Evolutionary conservation across 2,113 vertebrate genomes (phyloP).

Genomic region (Oceanodroma tethys): DNA sequence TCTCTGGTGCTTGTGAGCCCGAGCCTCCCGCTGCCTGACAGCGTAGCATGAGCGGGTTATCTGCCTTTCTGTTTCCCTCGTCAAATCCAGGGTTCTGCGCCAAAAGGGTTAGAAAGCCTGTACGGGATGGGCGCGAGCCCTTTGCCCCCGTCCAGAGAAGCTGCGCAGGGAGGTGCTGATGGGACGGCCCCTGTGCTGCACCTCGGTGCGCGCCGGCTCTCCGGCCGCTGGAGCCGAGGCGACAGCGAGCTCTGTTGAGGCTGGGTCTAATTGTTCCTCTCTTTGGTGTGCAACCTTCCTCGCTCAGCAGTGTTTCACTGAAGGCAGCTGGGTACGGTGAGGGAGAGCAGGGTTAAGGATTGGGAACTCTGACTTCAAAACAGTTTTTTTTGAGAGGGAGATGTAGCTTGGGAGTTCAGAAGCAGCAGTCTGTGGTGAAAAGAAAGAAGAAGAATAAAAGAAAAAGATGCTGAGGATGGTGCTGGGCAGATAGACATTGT

Average conservation of each 20-base stretch:
- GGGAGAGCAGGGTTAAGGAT: neutral
- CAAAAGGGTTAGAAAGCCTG: neutral
- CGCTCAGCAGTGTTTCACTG: neutral
- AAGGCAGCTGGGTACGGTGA: neutral
- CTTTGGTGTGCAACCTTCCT: neutral
- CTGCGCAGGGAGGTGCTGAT: neutral
- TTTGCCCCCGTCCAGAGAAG: neutral
- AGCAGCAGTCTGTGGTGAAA: neutral
- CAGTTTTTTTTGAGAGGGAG: neutral
- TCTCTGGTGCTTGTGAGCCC: neutral
- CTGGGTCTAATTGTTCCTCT: neutral
- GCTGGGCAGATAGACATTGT: neutral
- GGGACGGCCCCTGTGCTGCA: accelerated
- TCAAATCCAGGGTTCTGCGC: neutral
- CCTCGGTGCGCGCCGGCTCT: accelerated
- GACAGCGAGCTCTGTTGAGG: neutral
- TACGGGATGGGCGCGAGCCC: neutral
- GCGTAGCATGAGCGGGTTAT: accelerated
- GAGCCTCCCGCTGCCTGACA: neutral
- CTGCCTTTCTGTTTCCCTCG: neutral
- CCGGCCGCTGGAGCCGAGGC: accelerated
- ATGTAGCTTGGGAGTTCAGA: neutral
- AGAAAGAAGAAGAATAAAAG: neutral
- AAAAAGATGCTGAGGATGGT: neutral
- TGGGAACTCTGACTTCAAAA: neutral